These are phyloP conservation scores for Talpa occidentalis DNA, from an alignment of 2,113 vertebrate species.

Conservation along the genomic window DNA sequence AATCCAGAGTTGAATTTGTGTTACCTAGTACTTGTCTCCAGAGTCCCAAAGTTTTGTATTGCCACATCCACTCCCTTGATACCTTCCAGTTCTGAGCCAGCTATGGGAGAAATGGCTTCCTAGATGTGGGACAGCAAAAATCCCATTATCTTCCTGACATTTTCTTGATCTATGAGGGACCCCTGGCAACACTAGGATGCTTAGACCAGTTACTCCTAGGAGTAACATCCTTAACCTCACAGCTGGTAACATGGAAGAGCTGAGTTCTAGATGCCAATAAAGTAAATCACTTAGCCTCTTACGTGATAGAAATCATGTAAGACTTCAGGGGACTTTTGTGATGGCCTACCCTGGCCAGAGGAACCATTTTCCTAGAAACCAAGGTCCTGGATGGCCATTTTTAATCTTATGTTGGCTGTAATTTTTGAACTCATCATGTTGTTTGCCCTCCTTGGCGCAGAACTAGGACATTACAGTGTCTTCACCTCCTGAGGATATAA, in stretches of 20 bases:
- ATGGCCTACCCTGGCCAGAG: not conserved
- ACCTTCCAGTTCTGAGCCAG: not conserved
- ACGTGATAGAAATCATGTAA: not conserved
- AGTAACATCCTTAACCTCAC: not conserved
- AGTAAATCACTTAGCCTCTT: not conserved
- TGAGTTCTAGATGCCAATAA: not conserved
- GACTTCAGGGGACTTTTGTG: not conserved
- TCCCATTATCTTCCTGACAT: not conserved
- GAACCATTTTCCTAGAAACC: not conserved
- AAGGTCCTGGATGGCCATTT: not conserved
- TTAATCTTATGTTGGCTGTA: not conserved
- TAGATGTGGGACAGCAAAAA: not conserved
- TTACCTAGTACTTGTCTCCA: not conserved
- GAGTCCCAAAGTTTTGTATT: not conserved
- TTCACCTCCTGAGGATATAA: constrained; percentile 16
- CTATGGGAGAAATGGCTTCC: not conserved
- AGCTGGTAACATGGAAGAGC: not conserved
- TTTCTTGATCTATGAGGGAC: not conserved
- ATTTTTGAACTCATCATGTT: constrained; percentile 3
- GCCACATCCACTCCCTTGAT: not conserved
- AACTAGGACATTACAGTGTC: constrained; percentile 36
- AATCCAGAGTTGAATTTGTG: not conserved
- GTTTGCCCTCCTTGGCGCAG: not conserved
- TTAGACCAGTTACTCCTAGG: not conserved
- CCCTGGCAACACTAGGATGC: not conserved